Base-by-base conservation (phyloP, 2,797 vertebrate genomes). In the Megalops cyprinoides region DNA sequence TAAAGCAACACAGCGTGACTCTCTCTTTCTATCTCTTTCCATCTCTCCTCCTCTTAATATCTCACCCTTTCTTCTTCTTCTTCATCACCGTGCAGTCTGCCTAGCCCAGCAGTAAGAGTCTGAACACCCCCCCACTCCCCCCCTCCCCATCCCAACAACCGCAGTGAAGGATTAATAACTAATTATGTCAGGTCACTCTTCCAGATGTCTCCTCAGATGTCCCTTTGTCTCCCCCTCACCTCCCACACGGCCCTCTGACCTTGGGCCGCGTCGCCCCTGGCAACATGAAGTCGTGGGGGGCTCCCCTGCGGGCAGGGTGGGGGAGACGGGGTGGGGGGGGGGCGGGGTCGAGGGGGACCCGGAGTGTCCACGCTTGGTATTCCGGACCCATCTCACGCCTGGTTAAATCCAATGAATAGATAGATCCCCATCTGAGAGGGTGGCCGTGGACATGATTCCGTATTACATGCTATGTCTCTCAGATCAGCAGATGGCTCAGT, bases 121-220 rank as follows among this genome's bases (percentile, higher is more conserved):
- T 94, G 94, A 94, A 94, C 93, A 93, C 92, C 94, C 94, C 94
- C 46, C 53, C 85, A 94, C 92, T 93, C 91, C 93, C 93, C 94
- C 92, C 95, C 94, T 91, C 90, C 91, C 79, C 69, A 84, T 79
- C 65, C 77, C 42, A 31, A 34, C 80, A 56, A 94, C 95, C 94
- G 95, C 90, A 93, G 95, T 95, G 94, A 93, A 94, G 95, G 96
- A 97, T 96, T 97, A 97, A 97, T 98, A 96, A 97, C 95, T 97
- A 96, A 97, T 98, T 98, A 97, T 97, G 96, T 97, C 91, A 92
- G 96, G 96, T 98, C 97, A 97, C 97, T 98, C 96, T 95, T 97
- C 97, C 97, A 98, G 97, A 98, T 98, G 97, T 96, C 97, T 96
- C 96, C 95, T 95, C 93, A 94, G 96, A 97, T 97, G 95, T 96